A percentile compares a stretch with the other conserved stretches of the same genome.
phyloP scores from a whole-genome alignment of 2,113 vertebrate species.

The Solenodon paradoxus region DNA sequence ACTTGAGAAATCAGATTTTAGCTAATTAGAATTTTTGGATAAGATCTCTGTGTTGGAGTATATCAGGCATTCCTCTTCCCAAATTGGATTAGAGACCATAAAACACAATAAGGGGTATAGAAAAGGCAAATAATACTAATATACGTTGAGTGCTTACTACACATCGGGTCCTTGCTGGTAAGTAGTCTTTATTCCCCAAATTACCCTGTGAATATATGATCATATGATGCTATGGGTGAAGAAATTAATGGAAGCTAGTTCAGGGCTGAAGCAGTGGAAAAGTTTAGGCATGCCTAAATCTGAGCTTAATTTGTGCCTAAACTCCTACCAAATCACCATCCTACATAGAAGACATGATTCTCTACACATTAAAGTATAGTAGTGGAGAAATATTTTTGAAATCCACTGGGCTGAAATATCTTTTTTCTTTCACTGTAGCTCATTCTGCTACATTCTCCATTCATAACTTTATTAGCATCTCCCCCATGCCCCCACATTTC shows the following conservation, averaged over 20 bases:
- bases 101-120: not conserved
- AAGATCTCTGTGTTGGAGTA: not conserved
- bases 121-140: not conserved
- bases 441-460: not conserved
- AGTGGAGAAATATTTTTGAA: not conserved
- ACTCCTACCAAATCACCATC: not conserved
- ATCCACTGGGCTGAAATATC: not conserved
- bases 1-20: slow-evolving; percentile 19
- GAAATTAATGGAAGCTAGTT: not conserved
- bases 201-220: not conserved
- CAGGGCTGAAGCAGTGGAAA: not conserved
- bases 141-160: not conserved
- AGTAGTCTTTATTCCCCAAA: not conserved
- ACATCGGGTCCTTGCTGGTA: not conserved
- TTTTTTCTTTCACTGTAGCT: not conserved
- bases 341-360: not conserved
- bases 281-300: not conserved
- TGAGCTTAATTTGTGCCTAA: not conserved
- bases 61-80: not conserved
- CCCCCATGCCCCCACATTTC: too few relatives aligned
- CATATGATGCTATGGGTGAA: not conserved
- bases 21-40: not conserved
- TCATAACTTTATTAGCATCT: not conserved
- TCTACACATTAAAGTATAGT: not conserved
- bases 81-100: not conserved